A percentile compares a stretch with the other conserved stretches of the same genome.
Evolutionary conservation across 2,888 invertebrate genomes (phyloP).

Genomic region (Ochropacha duplaris): DNA sequence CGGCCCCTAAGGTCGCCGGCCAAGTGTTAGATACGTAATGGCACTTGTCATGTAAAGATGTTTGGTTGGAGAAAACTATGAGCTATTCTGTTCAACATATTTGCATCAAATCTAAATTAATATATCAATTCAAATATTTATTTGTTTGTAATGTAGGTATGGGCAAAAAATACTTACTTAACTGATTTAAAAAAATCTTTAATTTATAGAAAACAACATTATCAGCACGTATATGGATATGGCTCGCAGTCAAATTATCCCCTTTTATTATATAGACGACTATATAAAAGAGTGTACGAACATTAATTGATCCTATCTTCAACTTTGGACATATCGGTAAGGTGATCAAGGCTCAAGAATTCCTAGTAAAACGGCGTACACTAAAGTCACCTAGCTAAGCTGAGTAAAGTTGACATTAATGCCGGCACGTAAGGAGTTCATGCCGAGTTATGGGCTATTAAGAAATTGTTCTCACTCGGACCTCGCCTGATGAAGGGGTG

Average conservation of each 20-base stretch:
- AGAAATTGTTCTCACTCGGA: constrained; percentile 74
- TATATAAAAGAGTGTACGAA: too few relatives aligned
- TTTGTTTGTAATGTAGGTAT: too few relatives aligned
- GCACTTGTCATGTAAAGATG: background rate
- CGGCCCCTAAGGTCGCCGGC: constrained; percentile 35
- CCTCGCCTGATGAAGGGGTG: constrained; percentile 25
- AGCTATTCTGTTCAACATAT: background rate
- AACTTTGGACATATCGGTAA: background rate
- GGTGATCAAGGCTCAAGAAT: background rate
- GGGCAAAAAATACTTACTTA: too few relatives aligned
- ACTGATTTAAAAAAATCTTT: too few relatives aligned
- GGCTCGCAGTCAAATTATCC: too few relatives aligned
- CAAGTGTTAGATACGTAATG: background rate
- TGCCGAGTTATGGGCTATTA: constrained; percentile 76
- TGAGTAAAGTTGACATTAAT: constrained; percentile 61
- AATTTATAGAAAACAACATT: too few relatives aligned
- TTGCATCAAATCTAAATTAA: too few relatives aligned
- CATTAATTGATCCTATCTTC: too few relatives aligned
- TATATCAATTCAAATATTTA: too few relatives aligned
- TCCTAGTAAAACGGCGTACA: background rate
- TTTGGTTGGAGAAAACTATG: background rate
- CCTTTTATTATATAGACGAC: too few relatives aligned
- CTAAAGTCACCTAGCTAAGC: background rate
- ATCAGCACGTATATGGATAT: too few relatives aligned
- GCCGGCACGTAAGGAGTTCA: constrained; percentile 63